Evolutionary conservation across 2,888 invertebrate genomes (phyloP), one percentile per base, ranked within the genome.

Genomic region (Diadegma fenestrale): DNA sequence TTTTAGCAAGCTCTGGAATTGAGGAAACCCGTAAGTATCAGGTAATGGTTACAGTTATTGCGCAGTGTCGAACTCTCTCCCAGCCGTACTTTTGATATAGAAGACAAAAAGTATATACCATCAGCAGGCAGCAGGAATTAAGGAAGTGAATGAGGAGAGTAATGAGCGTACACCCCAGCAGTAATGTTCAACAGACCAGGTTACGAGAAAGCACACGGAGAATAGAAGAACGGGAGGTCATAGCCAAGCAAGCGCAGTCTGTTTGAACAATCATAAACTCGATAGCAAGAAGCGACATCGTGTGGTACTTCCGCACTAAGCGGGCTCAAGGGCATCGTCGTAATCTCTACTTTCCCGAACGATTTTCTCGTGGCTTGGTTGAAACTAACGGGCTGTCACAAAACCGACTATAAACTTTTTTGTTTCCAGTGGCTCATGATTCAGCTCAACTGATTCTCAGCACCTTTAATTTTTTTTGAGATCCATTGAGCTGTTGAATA

Each of bases 101-200:
- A 17, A 22, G 71, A 33, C 61, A 33, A 77, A 1, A 48, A 71
- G 68, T 69, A 58, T 68, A 68, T 51, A 68, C 76, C 22, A 61
- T 51, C 63, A 72, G 26, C 37, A 37, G 58, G 58, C 33, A 51
- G 54, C 26, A 58, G 22, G 84, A 54, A 76, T 66, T 72, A 26
- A 54, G 58, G 14, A 26, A 22, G 26, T 26, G 58, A 26, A 26
- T 43, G 61, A 61, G 68, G 79, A 77, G 48, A 85, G 68, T 48
- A 77, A 82, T 77, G 79, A 85, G 80, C 30, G 43, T 79, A 85
- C 87, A 88, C 85, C 89, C 86, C 88, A 85, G 88, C 88, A 90
- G 89, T 90, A 89, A 89, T 90, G 91, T 87, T 90, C 90, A 91
- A 88, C 90, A 91, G 90, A 91, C 89, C 89, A 89, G 86, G 87